phyloP scores from a whole-genome alignment of 2,113 vertebrate genomes.

The Tetrax tetrax region DNA sequence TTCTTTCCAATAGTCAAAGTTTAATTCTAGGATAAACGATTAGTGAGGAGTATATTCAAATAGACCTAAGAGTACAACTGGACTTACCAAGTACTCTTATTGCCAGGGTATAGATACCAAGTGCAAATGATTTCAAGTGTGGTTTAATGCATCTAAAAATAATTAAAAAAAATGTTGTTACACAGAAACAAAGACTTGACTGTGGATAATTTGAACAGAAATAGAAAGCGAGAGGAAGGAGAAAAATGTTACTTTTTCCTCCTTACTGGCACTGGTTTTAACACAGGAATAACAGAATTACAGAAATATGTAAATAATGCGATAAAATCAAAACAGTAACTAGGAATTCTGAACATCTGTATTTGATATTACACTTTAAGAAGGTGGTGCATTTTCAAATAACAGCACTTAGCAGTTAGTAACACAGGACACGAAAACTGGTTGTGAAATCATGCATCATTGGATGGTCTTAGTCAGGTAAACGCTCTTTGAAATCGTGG shows the following conservation, averaged over 20 bases:
- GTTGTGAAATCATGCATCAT: background rate
- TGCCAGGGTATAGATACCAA: slow-evolving; percentile 89
- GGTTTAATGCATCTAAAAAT: slow-evolving; percentile 85
- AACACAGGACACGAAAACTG: background rate
- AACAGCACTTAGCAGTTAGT: background rate
- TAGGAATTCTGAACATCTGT: background rate
- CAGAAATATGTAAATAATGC: background rate
- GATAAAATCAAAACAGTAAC: background rate
- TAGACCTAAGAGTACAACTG: background rate
- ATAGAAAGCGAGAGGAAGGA: background rate
- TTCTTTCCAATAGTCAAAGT: background rate
- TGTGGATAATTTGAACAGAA: background rate
- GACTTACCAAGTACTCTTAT: slow-evolving; percentile 89
- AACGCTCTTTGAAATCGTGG: background rate
- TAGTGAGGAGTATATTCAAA: background rate
- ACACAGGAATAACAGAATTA: background rate
- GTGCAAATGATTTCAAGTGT: slow-evolving; percentile 88
- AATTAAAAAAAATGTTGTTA: background rate
- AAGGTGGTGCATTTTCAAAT: background rate
- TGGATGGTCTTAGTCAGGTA: background rate
- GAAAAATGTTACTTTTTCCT: background rate
- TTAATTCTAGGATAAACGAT: background rate
- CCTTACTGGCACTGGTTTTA: background rate
- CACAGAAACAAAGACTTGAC: background rate
- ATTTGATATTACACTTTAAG: background rate